Conservation (phyloP, 2,888 invertebrate species). For the Cephus rjabovi region DNA sequence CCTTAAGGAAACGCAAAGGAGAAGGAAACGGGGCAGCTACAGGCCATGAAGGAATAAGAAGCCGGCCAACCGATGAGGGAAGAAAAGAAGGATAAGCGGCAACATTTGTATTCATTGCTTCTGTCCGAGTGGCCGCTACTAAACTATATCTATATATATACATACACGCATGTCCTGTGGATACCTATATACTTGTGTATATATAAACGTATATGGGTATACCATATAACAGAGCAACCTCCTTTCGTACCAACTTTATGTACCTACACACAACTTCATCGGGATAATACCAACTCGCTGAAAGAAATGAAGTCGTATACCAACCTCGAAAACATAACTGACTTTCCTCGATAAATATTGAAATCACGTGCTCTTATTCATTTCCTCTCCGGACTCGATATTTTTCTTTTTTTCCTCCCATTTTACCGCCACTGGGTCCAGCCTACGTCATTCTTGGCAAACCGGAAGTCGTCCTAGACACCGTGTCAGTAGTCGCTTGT, state of each 20-base stretch:
- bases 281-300: neutral
- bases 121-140: slow-evolving; percentile 15
- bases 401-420: neutral
- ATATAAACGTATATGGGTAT: too few species aligned
- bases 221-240: too few species aligned
- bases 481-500: too few species aligned
- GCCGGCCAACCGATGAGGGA: slow-evolving; percentile 2
- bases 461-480: too few species aligned
- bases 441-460: too few species aligned
- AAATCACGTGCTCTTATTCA: neutral
- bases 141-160: neutral
- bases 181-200: neutral
- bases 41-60: neutral
- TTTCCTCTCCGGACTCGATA: neutral
- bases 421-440: neutral
- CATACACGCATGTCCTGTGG: neutral
- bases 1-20: too few species aligned
- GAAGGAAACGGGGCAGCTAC: neutral
- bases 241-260: too few species aligned
- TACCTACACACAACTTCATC: neutral
- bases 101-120: slow-evolving; percentile 24
- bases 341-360: slow-evolving; percentile 3
- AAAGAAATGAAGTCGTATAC: slow-evolving; percentile 4
- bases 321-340: neutral
- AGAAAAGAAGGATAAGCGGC: slow-evolving; percentile 19